phyloP scores from a whole-genome alignment of 2,113 vertebrate species.

The Amphiprion ocellaris region DNA sequence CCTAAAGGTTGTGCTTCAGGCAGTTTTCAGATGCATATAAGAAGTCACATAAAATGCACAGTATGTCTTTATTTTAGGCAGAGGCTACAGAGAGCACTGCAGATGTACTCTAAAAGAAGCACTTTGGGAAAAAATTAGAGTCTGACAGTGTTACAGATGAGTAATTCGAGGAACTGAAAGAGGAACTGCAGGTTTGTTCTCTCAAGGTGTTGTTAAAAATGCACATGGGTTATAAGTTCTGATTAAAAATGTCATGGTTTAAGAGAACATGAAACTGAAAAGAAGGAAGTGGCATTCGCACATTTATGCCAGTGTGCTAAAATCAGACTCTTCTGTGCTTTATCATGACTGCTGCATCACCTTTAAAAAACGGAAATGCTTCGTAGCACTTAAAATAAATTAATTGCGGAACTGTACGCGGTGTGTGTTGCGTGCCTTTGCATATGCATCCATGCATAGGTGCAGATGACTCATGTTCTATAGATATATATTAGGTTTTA shows the following conservation, averaged over 20 bases:
- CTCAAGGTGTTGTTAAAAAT: constrained; percentile 7
- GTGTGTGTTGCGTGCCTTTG: not conserved
- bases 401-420: constrained; percentile 6
- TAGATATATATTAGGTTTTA: not conserved
- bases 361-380: not conserved
- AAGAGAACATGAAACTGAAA: constrained; percentile 7
- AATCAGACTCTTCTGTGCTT: not conserved
- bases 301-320: not conserved
- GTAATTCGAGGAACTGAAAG: constrained; percentile 51
- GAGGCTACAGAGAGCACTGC: not conserved
- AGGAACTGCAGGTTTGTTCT: constrained; percentile 23
- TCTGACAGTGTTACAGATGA: not conserved
- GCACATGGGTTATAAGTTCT: not conserved
- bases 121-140: not conserved
- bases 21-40: not conserved
- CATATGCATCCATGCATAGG: not conserved
- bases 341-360: not conserved
- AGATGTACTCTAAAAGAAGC: not conserved
- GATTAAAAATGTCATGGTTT: not conserved
- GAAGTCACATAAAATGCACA: not conserved
- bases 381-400: not conserved
- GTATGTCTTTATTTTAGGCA: not conserved
- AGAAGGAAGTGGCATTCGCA: constrained; percentile 37
- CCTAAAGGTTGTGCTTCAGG: not conserved
- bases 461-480: not conserved